These are phyloP conservation scores for Lapara coniferarum DNA, from an alignment of 2,888 invertebrate genomes.

Conservation along the genomic window DNA sequence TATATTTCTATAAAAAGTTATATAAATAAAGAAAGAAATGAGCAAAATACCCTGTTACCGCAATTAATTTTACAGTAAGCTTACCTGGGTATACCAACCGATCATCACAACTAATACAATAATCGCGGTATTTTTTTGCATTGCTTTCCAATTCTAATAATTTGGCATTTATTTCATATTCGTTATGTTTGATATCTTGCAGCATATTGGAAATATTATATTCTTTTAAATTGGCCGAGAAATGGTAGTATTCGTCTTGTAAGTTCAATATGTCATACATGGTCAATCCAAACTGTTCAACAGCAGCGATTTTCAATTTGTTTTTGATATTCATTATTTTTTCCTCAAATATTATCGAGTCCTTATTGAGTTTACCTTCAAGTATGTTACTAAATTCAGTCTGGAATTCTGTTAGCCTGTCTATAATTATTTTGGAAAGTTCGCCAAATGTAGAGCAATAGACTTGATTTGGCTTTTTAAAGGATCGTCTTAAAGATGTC, in stretches of 20 bases:
- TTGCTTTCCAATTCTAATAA: conserved; percentile 35
- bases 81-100: neutral
- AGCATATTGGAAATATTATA: conserved; percentile 17
- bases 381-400: conserved; percentile 26
- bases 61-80: too few species aligned
- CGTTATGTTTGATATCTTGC: conserved; percentile 31
- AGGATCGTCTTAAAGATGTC: neutral
- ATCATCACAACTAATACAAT: conserved; percentile 40
- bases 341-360: conserved; percentile 32
- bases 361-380: conserved; percentile 27
- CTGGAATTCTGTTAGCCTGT: conserved; percentile 35
- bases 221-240: conserved; percentile 20
- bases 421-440: conserved; percentile 37
- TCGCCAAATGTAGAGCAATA: conserved; percentile 47
- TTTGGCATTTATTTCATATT: conserved; percentile 30
- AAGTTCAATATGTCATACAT: conserved; percentile 56
- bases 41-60: too few species aligned
- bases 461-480: conserved; percentile 16
- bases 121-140: conserved; percentile 39
- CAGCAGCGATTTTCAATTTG: conserved; percentile 45
- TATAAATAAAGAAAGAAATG: too few species aligned
- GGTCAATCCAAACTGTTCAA: conserved; percentile 45
- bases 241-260: conserved; percentile 48
- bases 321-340: conserved; percentile 38
- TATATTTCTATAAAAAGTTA: too few species aligned